phyloP scores from a whole-genome alignment of 2,113 vertebrate genomes.

The Sander lucioperca region DNA sequence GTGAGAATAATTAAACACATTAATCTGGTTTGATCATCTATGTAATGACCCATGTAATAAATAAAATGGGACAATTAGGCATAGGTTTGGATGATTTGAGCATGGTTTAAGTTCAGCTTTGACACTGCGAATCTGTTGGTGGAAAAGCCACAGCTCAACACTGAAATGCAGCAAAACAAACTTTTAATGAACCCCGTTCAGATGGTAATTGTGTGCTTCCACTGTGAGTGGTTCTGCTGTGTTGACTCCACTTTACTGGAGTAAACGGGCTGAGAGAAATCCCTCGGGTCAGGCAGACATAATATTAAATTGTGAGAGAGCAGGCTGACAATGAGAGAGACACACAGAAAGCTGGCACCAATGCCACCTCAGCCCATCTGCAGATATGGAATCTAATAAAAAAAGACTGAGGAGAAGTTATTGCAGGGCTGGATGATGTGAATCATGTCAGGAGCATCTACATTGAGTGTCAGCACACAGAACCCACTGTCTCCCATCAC shows the following conservation, averaged over 20 bases:
- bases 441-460: conserved; percentile 59
- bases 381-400: conserved; percentile 61
- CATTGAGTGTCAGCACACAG: conserved; percentile 11
- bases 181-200: conserved; percentile 51
- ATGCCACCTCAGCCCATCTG: conserved; percentile 42
- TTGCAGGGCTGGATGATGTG: conserved; percentile 38
- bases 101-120: conserved; percentile 33
- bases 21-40: conserved; percentile 73
- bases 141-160: conserved; percentile 7
- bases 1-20: conserved; percentile 72
- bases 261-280: conserved; percentile 59
- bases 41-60: conserved; percentile 70
- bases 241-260: conserved; percentile 61
- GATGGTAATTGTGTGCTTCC: conserved; percentile 52
- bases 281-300: conserved; percentile 57
- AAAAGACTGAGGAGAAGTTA: conserved; percentile 41
- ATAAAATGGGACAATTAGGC: conserved; percentile 70
- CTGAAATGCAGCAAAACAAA: conserved; percentile 51
- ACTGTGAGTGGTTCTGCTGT: conserved; percentile 52
- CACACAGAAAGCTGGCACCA: neutral
- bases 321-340: conserved; percentile 50
- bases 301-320: conserved; percentile 61
- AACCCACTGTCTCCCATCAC: conserved; percentile 19
- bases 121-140: conserved; percentile 32
- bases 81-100: conserved; percentile 55